A percentile compares a stretch with the other conserved stretches of the same genome.
These are phyloP conservation scores for Corythornis cristatus DNA, from an alignment of 2,113 vertebrate genomes.

Conservation along the genomic window DNA sequence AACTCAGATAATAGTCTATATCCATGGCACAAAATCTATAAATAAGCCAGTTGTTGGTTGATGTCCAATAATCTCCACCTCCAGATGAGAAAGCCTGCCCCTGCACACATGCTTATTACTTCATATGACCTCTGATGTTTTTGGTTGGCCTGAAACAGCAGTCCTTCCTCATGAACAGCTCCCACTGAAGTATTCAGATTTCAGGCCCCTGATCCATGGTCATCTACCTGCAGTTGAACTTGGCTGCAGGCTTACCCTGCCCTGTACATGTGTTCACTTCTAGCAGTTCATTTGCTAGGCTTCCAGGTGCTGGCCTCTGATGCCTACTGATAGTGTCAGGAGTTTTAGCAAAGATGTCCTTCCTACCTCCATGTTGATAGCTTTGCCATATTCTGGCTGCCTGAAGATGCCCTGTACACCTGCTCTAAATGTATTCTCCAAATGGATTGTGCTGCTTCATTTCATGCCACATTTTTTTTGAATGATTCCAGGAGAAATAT, in stretches of 20 bases:
- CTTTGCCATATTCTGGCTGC: not conserved
- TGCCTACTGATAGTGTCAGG: not conserved
- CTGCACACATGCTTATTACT: not conserved
- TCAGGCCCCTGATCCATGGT: not conserved
- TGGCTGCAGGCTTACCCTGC: not conserved
- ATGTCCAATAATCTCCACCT: not conserved
- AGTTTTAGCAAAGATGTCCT: not conserved
- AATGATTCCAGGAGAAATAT: slow-evolving; percentile 48
- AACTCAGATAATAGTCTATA: not conserved
- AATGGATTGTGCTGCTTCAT: slow-evolving; percentile 1
- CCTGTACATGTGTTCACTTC: not conserved
- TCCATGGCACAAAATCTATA: not conserved
- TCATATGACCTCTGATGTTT: not conserved
- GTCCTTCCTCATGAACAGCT: not conserved
- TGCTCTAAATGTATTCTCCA: slow-evolving; percentile 56
- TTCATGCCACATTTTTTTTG: slow-evolving; percentile 3
- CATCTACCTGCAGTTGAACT: not conserved
- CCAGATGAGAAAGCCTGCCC: not conserved
- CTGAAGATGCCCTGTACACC: slow-evolving; percentile 39
- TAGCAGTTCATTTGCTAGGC: not conserved
- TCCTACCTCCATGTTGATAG: not conserved
- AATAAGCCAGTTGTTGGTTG: not conserved
- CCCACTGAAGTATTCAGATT: not conserved
- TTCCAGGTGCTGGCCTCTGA: not conserved
- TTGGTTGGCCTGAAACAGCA: not conserved